Conservation (phyloP, 1,140 invertebrate genomes). For the Bombus affinis region DNA sequence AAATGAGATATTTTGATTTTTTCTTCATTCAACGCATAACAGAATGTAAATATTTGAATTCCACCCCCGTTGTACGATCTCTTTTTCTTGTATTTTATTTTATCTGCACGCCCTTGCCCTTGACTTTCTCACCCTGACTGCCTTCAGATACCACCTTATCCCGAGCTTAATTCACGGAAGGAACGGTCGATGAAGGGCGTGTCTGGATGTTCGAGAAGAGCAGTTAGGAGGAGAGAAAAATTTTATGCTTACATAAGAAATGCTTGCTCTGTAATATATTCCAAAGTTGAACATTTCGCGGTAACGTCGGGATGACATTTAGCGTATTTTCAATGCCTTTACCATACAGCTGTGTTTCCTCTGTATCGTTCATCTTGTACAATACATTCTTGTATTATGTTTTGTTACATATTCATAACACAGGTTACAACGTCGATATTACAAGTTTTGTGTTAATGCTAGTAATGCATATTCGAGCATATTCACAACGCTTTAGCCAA, state of each 20-base stretch:
- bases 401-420: slow-evolving; percentile 8
- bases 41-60: slow-evolving; percentile 37
- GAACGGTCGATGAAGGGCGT: slow-evolving; percentile 66
- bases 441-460: neutral
- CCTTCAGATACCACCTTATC: slow-evolving; percentile 59
- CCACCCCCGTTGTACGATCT: slow-evolving; percentile 15
- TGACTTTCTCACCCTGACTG: slow-evolving; percentile 62
- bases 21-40: slow-evolving; percentile 8
- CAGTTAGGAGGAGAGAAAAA: slow-evolving; percentile 29
- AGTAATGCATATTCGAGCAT: slow-evolving; percentile 30
- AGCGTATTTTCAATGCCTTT: neutral
- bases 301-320: neutral
- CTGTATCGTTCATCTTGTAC: neutral
- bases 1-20: neutral
- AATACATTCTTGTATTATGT: neutral
- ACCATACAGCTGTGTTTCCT: neutral
- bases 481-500: slow-evolving; percentile 36
- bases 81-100: slow-evolving; percentile 38
- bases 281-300: neutral
- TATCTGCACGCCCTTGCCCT: slow-evolving; percentile 62
- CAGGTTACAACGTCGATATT: neutral
- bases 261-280: neutral
- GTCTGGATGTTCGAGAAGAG: slow-evolving; percentile 56
- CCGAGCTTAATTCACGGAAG: slow-evolving; percentile 65
- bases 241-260: neutral